phyloP scores from a whole-genome alignment of 2,888 invertebrate species.

The Cephus nigrinus region DNA sequence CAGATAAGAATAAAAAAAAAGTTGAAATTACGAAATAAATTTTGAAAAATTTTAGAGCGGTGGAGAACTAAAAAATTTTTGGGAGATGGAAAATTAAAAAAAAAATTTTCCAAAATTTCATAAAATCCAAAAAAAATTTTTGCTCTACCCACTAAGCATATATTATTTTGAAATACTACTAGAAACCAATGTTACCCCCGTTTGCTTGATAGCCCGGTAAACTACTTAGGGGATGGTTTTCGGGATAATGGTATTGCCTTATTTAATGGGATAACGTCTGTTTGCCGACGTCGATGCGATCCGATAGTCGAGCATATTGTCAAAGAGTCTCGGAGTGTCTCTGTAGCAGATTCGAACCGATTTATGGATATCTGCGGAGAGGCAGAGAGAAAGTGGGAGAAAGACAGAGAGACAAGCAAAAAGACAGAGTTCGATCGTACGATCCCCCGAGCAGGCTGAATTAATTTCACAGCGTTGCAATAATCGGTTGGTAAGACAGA shows the following conservation, averaged over 20 bases:
- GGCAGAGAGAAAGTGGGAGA: neutral
- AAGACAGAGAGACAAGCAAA: neutral
- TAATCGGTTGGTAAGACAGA: constrained; percentile 39
- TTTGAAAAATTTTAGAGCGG: too few species aligned
- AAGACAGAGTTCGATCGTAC: constrained; percentile 7
- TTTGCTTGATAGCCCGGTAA: neutral
- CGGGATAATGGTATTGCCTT: neutral
- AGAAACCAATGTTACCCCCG: neutral
- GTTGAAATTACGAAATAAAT: neutral
- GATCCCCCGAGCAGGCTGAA: constrained; percentile 20
- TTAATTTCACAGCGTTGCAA: constrained; percentile 22
- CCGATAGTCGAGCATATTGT: neutral
- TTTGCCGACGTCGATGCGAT: neutral
- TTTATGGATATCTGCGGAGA: neutral
- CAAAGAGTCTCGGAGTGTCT: neutral
- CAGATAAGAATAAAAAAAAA: neutral
- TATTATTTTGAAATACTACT: neutral
- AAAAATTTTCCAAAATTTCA: too few species aligned
- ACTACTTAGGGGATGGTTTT: neutral
- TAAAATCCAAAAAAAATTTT: too few species aligned
- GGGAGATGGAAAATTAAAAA: too few species aligned
- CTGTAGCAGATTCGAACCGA: neutral
- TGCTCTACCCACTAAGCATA: neutral
- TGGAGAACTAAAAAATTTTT: too few species aligned
- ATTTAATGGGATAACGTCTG: neutral